phyloP scores from a whole-genome alignment of 2,888 invertebrate species.

The Pediacus dermestoides region DNA sequence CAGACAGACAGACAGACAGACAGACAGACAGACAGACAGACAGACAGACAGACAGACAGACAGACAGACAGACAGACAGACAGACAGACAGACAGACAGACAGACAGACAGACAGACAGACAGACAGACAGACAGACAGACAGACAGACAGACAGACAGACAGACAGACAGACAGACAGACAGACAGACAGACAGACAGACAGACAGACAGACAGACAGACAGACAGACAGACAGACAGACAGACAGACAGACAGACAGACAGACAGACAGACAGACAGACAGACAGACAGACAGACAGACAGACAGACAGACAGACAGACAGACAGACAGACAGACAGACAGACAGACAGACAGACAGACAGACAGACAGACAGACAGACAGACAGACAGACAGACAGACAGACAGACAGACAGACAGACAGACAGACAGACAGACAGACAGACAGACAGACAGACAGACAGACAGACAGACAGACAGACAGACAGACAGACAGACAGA shows the following conservation, averaged over 20 bases:
- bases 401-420: constrained; percentile 13
- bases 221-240: constrained; percentile 20
- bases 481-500: constrained; percentile 19
- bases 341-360: constrained; percentile 18
- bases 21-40: constrained; percentile 15
- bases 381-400: constrained; percentile 15
- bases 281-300: constrained; percentile 20
- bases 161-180: constrained; percentile 22
- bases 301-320: constrained; percentile 21
- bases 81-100: constrained; percentile 16
- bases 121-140: constrained; percentile 19
- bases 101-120: constrained; percentile 16
- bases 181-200: constrained; percentile 20
- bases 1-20: constrained; percentile 14
- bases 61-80: constrained; percentile 15
- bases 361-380: constrained; percentile 18
- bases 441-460: constrained; percentile 14
- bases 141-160: constrained; percentile 21
- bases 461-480: constrained; percentile 18
- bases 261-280: constrained; percentile 20
- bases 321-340: constrained; percentile 18
- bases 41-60: constrained; percentile 16
- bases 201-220: constrained; percentile 20
- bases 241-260: constrained; percentile 21
- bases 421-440: constrained; percentile 17